Evolutionary conservation across 2,797 vertebrate genomes (phyloP), one percentile per base, ranked within the genome.

Genomic region (Rhabdomys pumilio): DNA sequence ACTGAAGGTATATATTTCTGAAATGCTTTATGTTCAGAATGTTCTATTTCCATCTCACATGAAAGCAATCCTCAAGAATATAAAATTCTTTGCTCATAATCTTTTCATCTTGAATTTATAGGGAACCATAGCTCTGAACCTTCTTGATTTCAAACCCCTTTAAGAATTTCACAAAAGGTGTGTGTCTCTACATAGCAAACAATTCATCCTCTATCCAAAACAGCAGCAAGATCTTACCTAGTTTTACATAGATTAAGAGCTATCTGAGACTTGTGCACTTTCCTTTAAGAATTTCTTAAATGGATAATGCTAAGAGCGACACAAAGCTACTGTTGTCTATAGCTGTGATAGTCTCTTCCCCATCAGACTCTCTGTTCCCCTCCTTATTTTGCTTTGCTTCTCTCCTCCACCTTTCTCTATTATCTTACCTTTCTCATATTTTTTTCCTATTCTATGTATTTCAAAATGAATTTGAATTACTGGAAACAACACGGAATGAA

Each of bases 51-150:
- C 77, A 34, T 77, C 47, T 84, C 83, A 94, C 29, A 47, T 65
- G 59, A 93, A 94, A 96, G n/a, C 14, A 95, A 12, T 75, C 15
- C 19, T 73, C 20, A 59, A 89, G 67, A 93, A 95, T 79, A 86
- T 65, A 95, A 73, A 93, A 77, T 73, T 91, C n/a, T 85, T 94
- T 41, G 53, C 44, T 85, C 63, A 73, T 94, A 92, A 88, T 77
- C 59, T 90, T 94, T 95, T 91, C 73, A 79, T 89, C 55, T 69
- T 73, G 59, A 94, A 95, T 96, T 93, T 94, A 80, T 96, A 79
- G 88, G 72, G 67, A 85, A 73, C 72, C 7, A 13, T 88, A 61
- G 14, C 85, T 96, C 63, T 72, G n/a, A 85, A 81, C 1, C 0
- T 59, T 87, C 82, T 95, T 61, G n/a, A 20, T 80, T 96, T 95